Percentiles rank a stretch among this genome's conserved stretches.
phyloP scores from a whole-genome alignment of 92 coral and sea anemone species.

The Heteractis magnifica region DNA sequence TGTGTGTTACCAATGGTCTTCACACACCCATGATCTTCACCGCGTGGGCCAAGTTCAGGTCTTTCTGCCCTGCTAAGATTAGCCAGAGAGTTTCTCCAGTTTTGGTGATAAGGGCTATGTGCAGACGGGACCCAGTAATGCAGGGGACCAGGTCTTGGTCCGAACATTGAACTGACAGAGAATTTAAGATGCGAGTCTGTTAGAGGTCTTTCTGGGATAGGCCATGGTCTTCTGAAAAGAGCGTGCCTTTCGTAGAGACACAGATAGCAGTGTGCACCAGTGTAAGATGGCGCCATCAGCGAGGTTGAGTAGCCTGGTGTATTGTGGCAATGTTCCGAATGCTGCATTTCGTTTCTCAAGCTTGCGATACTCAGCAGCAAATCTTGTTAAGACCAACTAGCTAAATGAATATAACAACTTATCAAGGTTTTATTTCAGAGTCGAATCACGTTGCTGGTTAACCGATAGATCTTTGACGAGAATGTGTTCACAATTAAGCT shows the following conservation, averaged over 20 bases:
- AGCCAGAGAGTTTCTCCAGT: slow-evolving; percentile 23
- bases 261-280: slow-evolving; percentile 26
- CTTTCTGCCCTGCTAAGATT: slow-evolving; percentile 11
- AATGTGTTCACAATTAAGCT: slow-evolving; percentile 28
- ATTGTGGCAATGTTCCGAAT: slow-evolving; percentile 20
- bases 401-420: not conserved
- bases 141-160: slow-evolving; percentile 10
- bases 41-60: not conserved
- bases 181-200: slow-evolving; percentile 34
- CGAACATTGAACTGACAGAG: slow-evolving; percentile 35
- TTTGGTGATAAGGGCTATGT: slow-evolving; percentile 6
- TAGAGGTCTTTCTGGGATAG: slow-evolving; percentile 25
- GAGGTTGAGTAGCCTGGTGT: not conserved
- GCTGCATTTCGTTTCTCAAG: slow-evolving; percentile 2
- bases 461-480: slow-evolving; percentile 18
- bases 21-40: slow-evolving; percentile 3
- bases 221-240: slow-evolving; percentile 23
- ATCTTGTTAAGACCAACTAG: slow-evolving; percentile 10
- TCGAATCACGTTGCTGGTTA: slow-evolving; percentile 29
- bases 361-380: not conserved
- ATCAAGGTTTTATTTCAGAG: slow-evolving; percentile 13
- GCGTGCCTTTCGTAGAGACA: slow-evolving; percentile 47
- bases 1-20: not conserved
- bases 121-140: slow-evolving; percentile 23
- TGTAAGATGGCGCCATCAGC: slow-evolving; percentile 1